Evolutionary conservation across 92 coral and sea anemone genomes (phyloP), one percentile per base, ranked within the genome.

Genomic region (Paragorgia papillata): DNA sequence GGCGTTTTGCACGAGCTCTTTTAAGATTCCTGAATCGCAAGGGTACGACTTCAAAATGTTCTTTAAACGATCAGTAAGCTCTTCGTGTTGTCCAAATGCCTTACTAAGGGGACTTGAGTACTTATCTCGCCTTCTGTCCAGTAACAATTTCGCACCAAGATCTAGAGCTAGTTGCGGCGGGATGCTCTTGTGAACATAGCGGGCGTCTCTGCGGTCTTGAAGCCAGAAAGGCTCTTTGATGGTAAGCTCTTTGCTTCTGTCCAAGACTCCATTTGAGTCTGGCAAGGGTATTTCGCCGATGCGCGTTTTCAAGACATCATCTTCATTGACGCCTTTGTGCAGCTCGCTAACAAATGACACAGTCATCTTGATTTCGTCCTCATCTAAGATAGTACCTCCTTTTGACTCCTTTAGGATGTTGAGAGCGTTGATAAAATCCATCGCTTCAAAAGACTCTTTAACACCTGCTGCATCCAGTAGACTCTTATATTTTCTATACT

Each of bases 71-170:
- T 61, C 75, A 17, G 99, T 95, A 9, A 95, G 73, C 46, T 84
- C 88, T 54, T 95, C 99, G 41, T 86, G 87, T 70, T 95, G 99
- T 19, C 97, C 97, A 85, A 95, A 95, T 34, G 95, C 89, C 28
- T 67, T 87, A 57, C 97, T 97, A 43, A 91, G 60, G 56, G 79
- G 62, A 34, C 87, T 86, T 17, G 97, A 91, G 69, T 91, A 91
- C 69, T 83, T 89, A 83, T 74, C 82, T 33, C 90, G 68, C 57
- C 82, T 87, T 53, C 79, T 85, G 28, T 82, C 83, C 34, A 89
- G 87, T 19, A 95, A 75, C 9, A 87, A 87, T 39, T 83, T 85
- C 39, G 92, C 99, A 67, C 99, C 99, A 9, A 91, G 74, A 46
- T 79, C 64, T 56, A 86, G 39, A 0, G 94, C 97, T 57, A 91